phyloP scores from a whole-genome alignment of 2,113 vertebrate genomes.

The Carassius gibelio region DNA sequence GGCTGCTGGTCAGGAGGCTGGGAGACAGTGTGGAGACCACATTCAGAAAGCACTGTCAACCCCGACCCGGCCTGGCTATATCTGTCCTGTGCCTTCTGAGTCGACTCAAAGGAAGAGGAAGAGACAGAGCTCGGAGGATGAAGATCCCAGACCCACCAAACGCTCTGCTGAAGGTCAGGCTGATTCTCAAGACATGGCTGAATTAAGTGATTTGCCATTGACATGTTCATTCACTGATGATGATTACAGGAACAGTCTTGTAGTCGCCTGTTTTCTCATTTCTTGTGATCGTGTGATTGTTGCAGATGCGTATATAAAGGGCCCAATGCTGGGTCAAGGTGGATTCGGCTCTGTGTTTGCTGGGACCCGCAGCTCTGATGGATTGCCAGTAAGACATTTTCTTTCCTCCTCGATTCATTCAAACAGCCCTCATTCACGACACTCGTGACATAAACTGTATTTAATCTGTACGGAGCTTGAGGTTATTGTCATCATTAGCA shows the following conservation, averaged over 20 bases:
- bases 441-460: not conserved
- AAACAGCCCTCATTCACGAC: not conserved
- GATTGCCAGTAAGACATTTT: slow-evolving; percentile 59
- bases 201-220: not conserved
- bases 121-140: not conserved
- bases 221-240: not conserved
- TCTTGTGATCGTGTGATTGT: slow-evolving; percentile 30
- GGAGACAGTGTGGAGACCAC: not conserved
- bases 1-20: not conserved
- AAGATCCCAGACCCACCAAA: slow-evolving; percentile 15
- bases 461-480: not conserved
- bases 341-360: slow-evolving; percentile 67
- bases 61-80: not conserved
- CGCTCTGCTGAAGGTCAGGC: not conserved
- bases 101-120: not conserved
- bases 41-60: slow-evolving; percentile 6
- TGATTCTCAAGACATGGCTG: not conserved
- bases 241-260: not conserved
- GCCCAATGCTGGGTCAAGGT: slow-evolving; percentile 63
- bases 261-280: not conserved
- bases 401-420: not conserved
- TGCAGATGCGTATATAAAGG: slow-evolving; percentile 59
- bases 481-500: not conserved
- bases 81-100: not conserved
- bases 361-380: slow-evolving; percentile 61